phyloP scores from a whole-genome alignment of 2,888 invertebrate genomes.

The Rutpela maculata region DNA sequence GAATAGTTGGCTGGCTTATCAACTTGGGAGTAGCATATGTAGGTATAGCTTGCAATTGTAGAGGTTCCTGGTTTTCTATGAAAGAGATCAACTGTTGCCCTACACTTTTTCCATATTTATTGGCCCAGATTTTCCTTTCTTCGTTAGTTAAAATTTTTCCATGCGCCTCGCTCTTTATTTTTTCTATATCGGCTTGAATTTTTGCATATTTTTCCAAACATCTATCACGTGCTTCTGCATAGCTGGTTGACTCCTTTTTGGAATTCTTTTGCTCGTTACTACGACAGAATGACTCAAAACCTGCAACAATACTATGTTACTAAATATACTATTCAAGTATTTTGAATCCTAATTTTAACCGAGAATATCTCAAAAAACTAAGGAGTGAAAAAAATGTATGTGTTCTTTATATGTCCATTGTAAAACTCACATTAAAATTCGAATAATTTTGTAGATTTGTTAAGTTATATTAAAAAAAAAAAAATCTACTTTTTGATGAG shows the following conservation, averaged over 20 bases:
- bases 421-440: too few relatives aligned
- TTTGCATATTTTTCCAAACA: conserved; percentile 4
- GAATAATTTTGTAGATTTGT: too few relatives aligned
- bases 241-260: background rate
- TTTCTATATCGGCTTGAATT: conserved; percentile 40
- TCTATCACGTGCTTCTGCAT: background rate
- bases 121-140: conserved; percentile 55
- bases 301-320: background rate
- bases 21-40: conserved; percentile 42
- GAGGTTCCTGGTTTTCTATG: conserved; percentile 54
- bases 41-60: conserved; percentile 29
- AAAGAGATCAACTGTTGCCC: conserved; percentile 57
- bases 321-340: too few relatives aligned
- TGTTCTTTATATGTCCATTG: too few relatives aligned
- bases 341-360: too few relatives aligned
- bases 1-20: background rate
- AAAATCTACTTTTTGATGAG: too few relatives aligned
- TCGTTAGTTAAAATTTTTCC: conserved; percentile 18
- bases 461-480: too few relatives aligned
- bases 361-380: too few relatives aligned
- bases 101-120: conserved; percentile 58
- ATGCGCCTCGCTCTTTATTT: conserved; percentile 16
- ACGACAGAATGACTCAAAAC: conserved; percentile 15
- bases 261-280: background rate
- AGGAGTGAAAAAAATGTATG: too few relatives aligned